These are phyloP conservation scores for Palythoa grandis DNA, from an alignment of 92 coral and sea anemone species.

Conservation along the genomic window DNA sequence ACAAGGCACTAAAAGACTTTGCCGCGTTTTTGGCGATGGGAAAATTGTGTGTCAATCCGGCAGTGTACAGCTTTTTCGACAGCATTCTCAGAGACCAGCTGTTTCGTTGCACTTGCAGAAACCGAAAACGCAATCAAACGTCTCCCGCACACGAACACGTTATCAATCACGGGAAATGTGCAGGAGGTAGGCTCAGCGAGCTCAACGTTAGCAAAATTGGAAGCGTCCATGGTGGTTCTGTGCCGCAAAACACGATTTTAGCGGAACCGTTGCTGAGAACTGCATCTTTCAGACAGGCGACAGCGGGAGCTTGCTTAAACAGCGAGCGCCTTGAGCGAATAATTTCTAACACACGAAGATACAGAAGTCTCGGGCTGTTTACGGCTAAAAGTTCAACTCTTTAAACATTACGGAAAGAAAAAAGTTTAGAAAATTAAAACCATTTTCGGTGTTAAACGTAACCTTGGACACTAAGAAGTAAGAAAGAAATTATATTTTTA, in stretches of 20 bases:
- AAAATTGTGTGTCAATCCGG: slow-evolving; percentile 88
- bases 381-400: slow-evolving; percentile 82
- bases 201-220: slow-evolving; percentile 90
- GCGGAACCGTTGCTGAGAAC: slow-evolving; percentile 77
- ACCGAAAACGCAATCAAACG: slow-evolving; percentile 49
- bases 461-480: no score
- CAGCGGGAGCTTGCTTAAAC: slow-evolving; percentile 65
- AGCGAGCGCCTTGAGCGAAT: slow-evolving; percentile 86
- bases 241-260: slow-evolving; percentile 26
- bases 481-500: no score
- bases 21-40: slow-evolving; percentile 89
- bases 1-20: slow-evolving; percentile 76
- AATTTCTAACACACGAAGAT: slow-evolving; percentile 90
- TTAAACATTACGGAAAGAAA: slow-evolving; percentile 6
- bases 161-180: slow-evolving; percentile 70
- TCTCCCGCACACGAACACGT: slow-evolving; percentile 61
- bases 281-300: slow-evolving; percentile 60
- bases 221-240: neutral
- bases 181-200: slow-evolving; percentile 85
- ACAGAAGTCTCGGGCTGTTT: slow-evolving; percentile 89
- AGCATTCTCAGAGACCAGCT: slow-evolving; percentile 86
- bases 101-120: slow-evolving; percentile 66
- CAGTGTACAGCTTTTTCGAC: slow-evolving; percentile 93
- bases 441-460: no score
- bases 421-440: neutral